phyloP scores from a whole-genome alignment of 1,140 invertebrate genomes.

The Belonocnema kinseyi region DNA sequence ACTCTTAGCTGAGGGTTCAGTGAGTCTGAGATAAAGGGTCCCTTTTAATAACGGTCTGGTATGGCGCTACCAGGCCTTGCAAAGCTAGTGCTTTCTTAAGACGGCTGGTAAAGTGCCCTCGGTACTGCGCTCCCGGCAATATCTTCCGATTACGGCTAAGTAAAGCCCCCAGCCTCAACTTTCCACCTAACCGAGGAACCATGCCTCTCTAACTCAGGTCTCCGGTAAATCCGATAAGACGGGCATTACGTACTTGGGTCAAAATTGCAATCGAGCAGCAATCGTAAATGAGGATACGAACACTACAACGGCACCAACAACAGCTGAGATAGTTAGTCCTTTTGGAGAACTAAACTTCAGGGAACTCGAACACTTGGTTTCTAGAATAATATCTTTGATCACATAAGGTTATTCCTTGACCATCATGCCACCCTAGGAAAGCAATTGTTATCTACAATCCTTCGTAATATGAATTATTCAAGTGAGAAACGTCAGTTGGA shows the following conservation, averaged over 20 bases:
- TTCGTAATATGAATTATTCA: too few relatives aligned
- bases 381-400: too few relatives aligned
- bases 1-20: conserved; percentile 58
- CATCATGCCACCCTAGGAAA: too few relatives aligned
- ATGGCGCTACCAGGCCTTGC: conserved; percentile 61
- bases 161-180: conserved; percentile 70
- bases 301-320: conserved; percentile 29
- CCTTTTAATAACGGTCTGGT: conserved; percentile 74
- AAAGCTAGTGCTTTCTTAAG: conserved; percentile 70
- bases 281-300: conserved; percentile 57
- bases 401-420: too few relatives aligned
- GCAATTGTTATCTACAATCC: too few relatives aligned
- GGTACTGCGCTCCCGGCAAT: conserved; percentile 72
- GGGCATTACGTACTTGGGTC: conserved; percentile 49
- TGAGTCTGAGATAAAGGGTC: conserved; percentile 62
- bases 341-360: neutral
- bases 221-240: conserved; percentile 67
- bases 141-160: conserved; percentile 76
- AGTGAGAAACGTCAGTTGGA: too few relatives aligned
- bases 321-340: neutral
- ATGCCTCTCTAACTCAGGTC: conserved; percentile 50
- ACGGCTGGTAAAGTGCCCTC: conserved; percentile 73
- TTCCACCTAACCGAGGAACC: conserved; percentile 63
- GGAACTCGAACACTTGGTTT: neutral
- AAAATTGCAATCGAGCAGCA: conserved; percentile 65